Evolutionary conservation across 2,113 vertebrate genomes (phyloP).

Genomic region (Aegithalos caudatus): DNA sequence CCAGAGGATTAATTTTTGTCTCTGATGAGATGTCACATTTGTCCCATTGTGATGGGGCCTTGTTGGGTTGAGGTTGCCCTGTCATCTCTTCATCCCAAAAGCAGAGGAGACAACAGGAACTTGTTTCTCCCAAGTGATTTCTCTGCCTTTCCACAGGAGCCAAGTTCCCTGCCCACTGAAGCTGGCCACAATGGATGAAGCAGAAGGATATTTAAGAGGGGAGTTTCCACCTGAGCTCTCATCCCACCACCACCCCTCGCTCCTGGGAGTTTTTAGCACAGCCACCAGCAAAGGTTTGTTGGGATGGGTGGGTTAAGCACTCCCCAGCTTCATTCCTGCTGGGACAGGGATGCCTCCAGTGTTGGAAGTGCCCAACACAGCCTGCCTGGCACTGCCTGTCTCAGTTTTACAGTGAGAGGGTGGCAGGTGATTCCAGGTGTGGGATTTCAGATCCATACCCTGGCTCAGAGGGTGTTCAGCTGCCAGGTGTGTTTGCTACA

Average conservation of each 20-base stretch:
- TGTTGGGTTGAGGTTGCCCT: not conserved
- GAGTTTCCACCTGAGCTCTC: slow-evolving; percentile 62
- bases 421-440: not conserved
- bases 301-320: not conserved
- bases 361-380: not conserved
- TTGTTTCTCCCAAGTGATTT: not conserved
- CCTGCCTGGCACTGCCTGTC: not conserved
- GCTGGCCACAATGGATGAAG: slow-evolving; percentile 77
- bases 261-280: slow-evolving; percentile 82
- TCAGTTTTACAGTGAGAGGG: not conserved
- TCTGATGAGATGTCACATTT: not conserved
- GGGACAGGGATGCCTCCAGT: not conserved
- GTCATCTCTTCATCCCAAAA: not conserved
- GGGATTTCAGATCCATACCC: not conserved
- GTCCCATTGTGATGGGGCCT: not conserved
- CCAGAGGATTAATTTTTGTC: not conserved
- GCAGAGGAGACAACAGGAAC: rapidly evolving
- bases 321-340: not conserved
- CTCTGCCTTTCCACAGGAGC: slow-evolving; percentile 59
- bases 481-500: not conserved
- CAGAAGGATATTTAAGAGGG: slow-evolving; percentile 80
- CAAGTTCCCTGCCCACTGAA: slow-evolving; percentile 66
- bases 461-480: not conserved
- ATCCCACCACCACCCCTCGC: slow-evolving; percentile 40
- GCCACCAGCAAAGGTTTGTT: slow-evolving; percentile 72